A percentile compares a stretch with the other conserved stretches of the same genome.
Evolutionary conservation across 2,888 invertebrate species (phyloP).

Genomic region (Galerucella pusilla): DNA sequence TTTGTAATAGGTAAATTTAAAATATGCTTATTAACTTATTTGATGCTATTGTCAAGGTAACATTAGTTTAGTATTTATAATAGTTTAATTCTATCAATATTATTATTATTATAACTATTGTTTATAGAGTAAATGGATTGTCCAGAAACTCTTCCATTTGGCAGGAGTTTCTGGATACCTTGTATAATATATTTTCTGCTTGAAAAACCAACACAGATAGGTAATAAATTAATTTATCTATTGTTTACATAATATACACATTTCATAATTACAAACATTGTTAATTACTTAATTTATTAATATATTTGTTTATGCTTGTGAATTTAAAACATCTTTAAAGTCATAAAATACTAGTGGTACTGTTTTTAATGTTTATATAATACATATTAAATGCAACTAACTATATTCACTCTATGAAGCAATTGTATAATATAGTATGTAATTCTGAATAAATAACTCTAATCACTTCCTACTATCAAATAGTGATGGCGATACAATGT

Average conservation of each 20-base stretch:
- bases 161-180: too few relatives aligned
- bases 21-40: too few relatives aligned
- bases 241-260: background rate
- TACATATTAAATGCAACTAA: background rate
- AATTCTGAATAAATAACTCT: background rate
- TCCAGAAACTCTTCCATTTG: too few relatives aligned
- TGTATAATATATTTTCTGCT: constrained; percentile 5
- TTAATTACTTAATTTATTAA: background rate
- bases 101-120: background rate
- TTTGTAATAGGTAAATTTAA: too few relatives aligned
- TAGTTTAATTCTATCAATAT: background rate
- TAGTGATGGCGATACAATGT: background rate
- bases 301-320: background rate
- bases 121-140: too few relatives aligned
- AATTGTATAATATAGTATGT: background rate
- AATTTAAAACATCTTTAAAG: background rate
- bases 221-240: background rate
- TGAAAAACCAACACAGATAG: background rate
- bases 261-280: background rate
- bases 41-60: too few relatives aligned
- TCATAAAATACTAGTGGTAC: background rate
- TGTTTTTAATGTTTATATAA: background rate
- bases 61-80: too few relatives aligned
- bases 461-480: background rate
- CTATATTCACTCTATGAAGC: background rate